A percentile compares a stretch with the other conserved stretches of the same genome.
phyloP scores from a whole-genome alignment of 2,113 vertebrate genomes.

The Anolis sagrei region DNA sequence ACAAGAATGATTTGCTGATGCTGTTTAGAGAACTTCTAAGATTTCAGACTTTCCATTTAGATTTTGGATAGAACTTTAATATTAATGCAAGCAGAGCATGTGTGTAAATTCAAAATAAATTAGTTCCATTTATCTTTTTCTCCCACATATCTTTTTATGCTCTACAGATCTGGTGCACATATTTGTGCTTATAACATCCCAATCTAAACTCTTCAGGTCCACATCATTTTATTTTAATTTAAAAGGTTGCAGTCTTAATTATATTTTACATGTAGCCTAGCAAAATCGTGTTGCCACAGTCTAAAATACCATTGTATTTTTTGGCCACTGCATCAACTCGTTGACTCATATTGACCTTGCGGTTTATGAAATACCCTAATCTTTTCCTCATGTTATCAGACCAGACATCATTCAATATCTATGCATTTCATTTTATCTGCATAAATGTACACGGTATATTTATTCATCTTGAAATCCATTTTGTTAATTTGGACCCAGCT shows the following conservation, averaged over 20 bases:
- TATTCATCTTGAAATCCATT: too few species aligned
- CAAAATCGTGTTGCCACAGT: background rate
- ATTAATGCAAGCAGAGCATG: conserved; percentile 69
- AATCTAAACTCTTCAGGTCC: conserved; percentile 54
- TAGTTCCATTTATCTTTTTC: conserved; percentile 61
- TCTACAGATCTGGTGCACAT: conserved; percentile 61
- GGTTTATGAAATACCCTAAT: too few species aligned
- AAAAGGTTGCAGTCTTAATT: conserved; percentile 49
- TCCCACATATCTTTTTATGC: conserved; percentile 50
- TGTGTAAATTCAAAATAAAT: conserved; percentile 71
- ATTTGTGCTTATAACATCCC: background rate
- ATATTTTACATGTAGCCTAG: conserved; percentile 22
- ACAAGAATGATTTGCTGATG: conserved; percentile 74
- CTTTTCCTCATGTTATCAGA: too few species aligned
- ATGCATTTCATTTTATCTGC: too few species aligned
- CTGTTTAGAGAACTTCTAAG: conserved; percentile 71
- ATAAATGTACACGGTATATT: too few species aligned
- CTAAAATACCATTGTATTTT: too few species aligned
- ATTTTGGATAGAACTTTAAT: conserved; percentile 70
- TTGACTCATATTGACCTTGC: too few species aligned
- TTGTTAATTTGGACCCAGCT: too few species aligned
- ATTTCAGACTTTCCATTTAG: conserved; percentile 63
- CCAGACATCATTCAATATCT: too few species aligned
- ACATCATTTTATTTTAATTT: conserved; percentile 47
- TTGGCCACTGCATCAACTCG: too few species aligned